Evolutionary conservation across 2,888 invertebrate genomes (phyloP), one percentile per base, ranked within the genome.

Genomic region (Parascotia fuliginaria): DNA sequence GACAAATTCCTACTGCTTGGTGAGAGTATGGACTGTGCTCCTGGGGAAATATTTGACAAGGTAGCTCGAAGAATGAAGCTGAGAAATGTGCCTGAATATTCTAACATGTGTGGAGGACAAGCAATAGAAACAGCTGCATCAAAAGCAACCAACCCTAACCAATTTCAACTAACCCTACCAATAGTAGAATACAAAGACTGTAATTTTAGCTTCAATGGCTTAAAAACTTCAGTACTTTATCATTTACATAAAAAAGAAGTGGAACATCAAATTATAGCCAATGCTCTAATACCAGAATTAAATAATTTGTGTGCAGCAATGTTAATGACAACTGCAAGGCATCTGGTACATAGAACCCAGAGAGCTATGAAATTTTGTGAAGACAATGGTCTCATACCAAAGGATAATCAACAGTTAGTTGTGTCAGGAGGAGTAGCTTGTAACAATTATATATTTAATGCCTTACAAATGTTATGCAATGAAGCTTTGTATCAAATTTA

Each of bases 351-450:
- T 73, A 94, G 97, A 75, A 94, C 97, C 4, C 97, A 98, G 79
- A 94, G 98, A 74, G 98, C 96, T 2, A 95, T 99, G 82, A 94
- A 96, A 70, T 99, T 94, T 89, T 94, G 95, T 60, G 80, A 94
- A 34, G 75, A 87, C 38, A 92, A 93, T 57, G 84, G 94, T n/a
- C 83, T 97, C 0, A 93, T 98, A 65, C 94, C 95, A n/a, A 82
- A 93, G 42, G 47, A 68, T 45, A 93, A 93, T 33, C 93, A 92
- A 76, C 94, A 94, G 38, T 79, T 97, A 71, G 96, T 98, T 15
- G 94, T 99, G 0, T 98, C 98, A 16, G 99, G 99, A 6, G 99
- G 99, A 34, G 99, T 98, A 12, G 99, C 99, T n/a, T 96, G 97
- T 77, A 99, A 99, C 81, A 94, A 95, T 83, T 96, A 95, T 71